These are phyloP conservation scores for Rhopalosiphum nymphaeae DNA, from an alignment of 2,888 invertebrate genomes.

Conservation along the genomic window DNA sequence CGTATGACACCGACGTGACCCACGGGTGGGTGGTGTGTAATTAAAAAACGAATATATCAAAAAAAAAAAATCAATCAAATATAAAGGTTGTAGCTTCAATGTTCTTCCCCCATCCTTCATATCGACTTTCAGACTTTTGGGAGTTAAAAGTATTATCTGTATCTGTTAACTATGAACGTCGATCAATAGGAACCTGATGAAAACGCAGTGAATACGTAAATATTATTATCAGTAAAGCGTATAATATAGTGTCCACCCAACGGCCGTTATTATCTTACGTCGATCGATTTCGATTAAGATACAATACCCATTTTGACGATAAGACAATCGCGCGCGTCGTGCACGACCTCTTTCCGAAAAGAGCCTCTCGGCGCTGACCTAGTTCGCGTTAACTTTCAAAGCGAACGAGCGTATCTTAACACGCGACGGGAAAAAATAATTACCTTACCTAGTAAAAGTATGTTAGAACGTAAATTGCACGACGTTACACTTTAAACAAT, in stretches of 20 bases:
- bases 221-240: not conserved
- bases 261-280: not conserved
- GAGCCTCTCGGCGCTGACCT: constrained; percentile 56
- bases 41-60: not conserved
- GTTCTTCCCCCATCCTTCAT: no score
- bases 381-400: constrained; percentile 54
- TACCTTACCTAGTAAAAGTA: constrained; percentile 25
- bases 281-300: not conserved
- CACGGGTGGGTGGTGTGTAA: not conserved
- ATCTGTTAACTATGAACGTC: not conserved
- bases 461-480: constrained; percentile 31
- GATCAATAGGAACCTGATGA: not conserved
- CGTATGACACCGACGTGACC: not conserved
- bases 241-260: not conserved
- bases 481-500: constrained; percentile 51
- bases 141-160: not conserved
- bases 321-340: constrained; percentile 12
- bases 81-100: not conserved
- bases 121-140: not conserved
- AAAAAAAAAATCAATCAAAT: not conserved
- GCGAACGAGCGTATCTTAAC: not conserved
- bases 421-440: constrained; percentile 32
- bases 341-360: constrained; percentile 36
- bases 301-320: not conserved
- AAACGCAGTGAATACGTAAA: not conserved